These are phyloP conservation scores for Carettochelys insculpta DNA, from an alignment of 2,113 vertebrate genomes.

Conservation along the genomic window DNA sequence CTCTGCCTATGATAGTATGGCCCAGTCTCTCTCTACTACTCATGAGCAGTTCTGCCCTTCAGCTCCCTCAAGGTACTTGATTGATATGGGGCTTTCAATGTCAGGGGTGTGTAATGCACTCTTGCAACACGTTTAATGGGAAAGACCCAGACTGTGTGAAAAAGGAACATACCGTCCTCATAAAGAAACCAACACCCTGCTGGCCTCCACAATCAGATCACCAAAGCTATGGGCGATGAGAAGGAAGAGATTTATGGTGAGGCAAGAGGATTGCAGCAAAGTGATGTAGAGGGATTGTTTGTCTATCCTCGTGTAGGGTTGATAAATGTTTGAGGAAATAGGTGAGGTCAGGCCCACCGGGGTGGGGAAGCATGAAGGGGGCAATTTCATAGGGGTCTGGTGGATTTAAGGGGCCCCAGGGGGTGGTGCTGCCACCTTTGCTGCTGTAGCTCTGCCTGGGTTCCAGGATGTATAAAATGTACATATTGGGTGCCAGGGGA, in stretches of 20 bases:
- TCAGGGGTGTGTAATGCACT: not conserved
- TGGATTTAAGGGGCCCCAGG: too few species aligned
- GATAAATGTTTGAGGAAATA: not conserved
- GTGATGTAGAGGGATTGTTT: not conserved
- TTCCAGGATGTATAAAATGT: too few species aligned
- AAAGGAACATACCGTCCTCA: not conserved
- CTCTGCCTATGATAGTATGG: not conserved
- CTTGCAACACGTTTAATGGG: not conserved
- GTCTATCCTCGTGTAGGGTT: not conserved
- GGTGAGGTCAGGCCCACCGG: not conserved
- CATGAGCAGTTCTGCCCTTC: not conserved
- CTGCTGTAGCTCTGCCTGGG: too few species aligned
- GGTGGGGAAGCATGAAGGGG: too few species aligned
- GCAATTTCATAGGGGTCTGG: too few species aligned
- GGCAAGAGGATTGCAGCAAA: not conserved
- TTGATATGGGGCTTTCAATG: not conserved
- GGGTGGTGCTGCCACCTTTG: too few species aligned
- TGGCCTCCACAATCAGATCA: not conserved
- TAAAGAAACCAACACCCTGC: not conserved
- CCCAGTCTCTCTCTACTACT: not conserved
- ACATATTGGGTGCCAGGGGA: too few species aligned
- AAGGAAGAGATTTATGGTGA: not conserved
- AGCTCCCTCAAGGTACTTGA: not conserved
- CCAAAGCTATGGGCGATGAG: not conserved
- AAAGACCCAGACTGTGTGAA: not conserved